Evolutionary conservation across 2,113 vertebrate genomes (phyloP).

Genomic region (Erythrolamprus reginae): DNA sequence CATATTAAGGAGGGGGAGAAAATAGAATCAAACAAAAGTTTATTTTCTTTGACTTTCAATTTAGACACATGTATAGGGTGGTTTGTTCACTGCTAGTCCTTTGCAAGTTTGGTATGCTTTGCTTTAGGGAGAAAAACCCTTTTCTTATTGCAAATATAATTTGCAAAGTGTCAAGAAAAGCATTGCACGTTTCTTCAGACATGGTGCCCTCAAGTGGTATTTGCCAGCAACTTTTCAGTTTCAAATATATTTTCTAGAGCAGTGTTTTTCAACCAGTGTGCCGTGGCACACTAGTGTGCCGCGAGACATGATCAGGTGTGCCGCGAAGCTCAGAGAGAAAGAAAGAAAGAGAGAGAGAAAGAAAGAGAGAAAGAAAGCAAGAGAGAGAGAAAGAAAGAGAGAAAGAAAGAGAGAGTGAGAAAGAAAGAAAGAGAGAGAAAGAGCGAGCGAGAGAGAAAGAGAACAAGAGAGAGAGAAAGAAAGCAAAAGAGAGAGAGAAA

Average conservation of each 20-base stretch:
- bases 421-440: no score
- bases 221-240: background rate
- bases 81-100: background rate
- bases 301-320: no score
- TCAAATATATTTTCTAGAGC: background rate
- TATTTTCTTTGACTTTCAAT: background rate
- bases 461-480: no score
- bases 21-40: background rate
- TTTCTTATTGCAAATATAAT: background rate
- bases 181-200: background rate
- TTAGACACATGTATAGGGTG: background rate
- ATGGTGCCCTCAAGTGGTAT: slow-evolving; percentile 20
- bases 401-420: no score
- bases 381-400: no score
- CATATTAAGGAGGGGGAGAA: background rate
- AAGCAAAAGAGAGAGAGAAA: no score
- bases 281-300: no score
- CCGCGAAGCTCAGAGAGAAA: no score
- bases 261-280: no score
- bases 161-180: background rate
- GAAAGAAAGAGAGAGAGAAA: no score
- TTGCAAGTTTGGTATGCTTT: background rate
- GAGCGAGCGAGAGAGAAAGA: no score
- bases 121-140: background rate
- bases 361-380: no score